A percentile compares a stretch with the other conserved stretches of the same genome.
Conservation (phyloP, 2,113 vertebrate genomes). For the Sprattus sprattus region DNA sequence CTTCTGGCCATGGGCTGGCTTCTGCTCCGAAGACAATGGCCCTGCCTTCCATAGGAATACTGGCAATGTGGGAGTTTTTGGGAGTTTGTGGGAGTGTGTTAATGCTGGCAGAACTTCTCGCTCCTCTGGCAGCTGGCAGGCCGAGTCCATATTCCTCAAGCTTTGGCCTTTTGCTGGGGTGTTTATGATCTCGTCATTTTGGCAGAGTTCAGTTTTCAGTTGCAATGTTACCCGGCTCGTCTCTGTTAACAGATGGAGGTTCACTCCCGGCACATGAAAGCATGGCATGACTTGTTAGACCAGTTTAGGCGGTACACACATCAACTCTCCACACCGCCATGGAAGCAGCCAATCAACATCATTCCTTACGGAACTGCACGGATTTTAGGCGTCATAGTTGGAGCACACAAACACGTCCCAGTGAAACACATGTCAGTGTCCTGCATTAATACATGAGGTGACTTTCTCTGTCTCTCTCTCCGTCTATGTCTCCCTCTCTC, state of each 20-base stretch:
- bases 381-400: background rate
- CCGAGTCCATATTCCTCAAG: background rate
- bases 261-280: background rate
- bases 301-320: background rate
- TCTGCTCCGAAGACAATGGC: background rate
- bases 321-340: background rate
- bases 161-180: background rate
- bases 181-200: background rate
- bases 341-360: background rate
- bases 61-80: background rate
- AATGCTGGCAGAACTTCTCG: no score
- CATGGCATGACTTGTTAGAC: background rate
- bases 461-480: background rate
- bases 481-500: no score
- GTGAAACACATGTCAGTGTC: background rate
- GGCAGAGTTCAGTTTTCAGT: background rate
- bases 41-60: background rate
- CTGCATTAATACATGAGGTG: conserved; percentile 53
- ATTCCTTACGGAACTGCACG: background rate
- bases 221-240: background rate
- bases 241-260: background rate
- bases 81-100: no score
- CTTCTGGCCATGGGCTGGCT: background rate
- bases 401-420: background rate
- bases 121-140: background rate